A percentile compares a stretch with the other conserved stretches of the same genome.
These are phyloP conservation scores for Carposina sasakii DNA, from an alignment of 1,140 invertebrate genomes.

Conservation along the genomic window DNA sequence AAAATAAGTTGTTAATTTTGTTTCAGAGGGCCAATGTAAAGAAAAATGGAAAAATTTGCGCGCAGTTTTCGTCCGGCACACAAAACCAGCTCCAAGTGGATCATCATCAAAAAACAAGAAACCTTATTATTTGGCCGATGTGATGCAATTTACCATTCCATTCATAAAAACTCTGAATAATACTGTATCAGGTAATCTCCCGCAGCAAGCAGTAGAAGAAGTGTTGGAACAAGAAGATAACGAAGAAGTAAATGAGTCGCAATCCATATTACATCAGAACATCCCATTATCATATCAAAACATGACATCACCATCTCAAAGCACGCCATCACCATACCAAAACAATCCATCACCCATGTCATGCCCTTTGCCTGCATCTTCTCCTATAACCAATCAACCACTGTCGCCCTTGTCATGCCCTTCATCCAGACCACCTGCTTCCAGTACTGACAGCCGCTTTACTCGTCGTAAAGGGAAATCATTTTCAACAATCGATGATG, in stretches of 20 bases:
- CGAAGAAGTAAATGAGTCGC: constrained; percentile 11
- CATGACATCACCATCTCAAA: background rate
- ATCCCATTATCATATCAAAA: constrained; percentile 11
- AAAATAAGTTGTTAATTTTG: constrained; percentile 18
- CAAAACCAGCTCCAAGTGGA: constrained; percentile 19
- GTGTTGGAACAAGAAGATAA: constrained; percentile 13
- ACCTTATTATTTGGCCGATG: constrained; percentile 19
- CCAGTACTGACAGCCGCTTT: constrained; percentile 4
- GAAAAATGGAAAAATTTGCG: constrained; percentile 29
- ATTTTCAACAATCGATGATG: constrained; percentile 10
- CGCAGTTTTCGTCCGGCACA: constrained; percentile 20
- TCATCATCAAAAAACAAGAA: constrained; percentile 13
- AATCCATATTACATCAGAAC: constrained; percentile 9
- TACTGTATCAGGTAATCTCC: background rate
- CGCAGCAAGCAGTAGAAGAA: constrained; percentile 4
- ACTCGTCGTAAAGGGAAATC: constrained; percentile 6
- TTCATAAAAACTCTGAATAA: constrained; percentile 13
- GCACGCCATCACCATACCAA: constrained; percentile 6
- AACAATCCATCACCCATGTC: constrained; percentile 2
- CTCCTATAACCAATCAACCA: constrained; percentile 11
- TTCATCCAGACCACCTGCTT: constrained; percentile 11
- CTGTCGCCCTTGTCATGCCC: constrained; percentile 9
- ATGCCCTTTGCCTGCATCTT: constrained; percentile 12
- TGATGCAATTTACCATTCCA: constrained; percentile 19
- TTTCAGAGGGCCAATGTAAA: constrained; percentile 19